Conservation (phyloP, 2,888 invertebrate species). For the Tetragonisca angustula region DNA sequence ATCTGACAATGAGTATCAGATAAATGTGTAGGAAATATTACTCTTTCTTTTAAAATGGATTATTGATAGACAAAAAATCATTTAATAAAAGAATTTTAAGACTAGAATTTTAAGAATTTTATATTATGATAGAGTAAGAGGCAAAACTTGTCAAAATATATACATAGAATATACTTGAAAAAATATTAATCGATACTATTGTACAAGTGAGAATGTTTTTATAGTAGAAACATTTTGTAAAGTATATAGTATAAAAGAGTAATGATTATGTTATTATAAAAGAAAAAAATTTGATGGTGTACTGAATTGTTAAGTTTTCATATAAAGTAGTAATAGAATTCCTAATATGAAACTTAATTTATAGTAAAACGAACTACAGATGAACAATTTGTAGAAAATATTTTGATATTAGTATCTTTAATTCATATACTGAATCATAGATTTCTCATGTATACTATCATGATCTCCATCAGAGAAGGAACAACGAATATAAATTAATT, state of each 20-base stretch:
- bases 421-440: not conserved
- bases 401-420: not conserved
- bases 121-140: not conserved
- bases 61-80: not conserved
- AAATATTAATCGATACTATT: slow-evolving; percentile 1
- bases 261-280: not conserved
- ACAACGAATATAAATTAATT: not conserved
- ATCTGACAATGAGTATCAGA: not conserved
- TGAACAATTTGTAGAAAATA: not conserved
- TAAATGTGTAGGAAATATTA: not conserved
- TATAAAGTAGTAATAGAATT: not conserved
- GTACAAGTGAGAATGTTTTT: not conserved
- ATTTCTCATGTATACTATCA: not conserved
- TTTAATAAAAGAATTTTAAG: not conserved
- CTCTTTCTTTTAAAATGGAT: not conserved
- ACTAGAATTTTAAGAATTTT: not conserved
- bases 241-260: not conserved
- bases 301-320: not conserved
- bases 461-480: not conserved
- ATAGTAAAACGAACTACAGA: not conserved
- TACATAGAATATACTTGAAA: not conserved
- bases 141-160: not conserved
- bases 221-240: not conserved
- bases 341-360: not conserved
- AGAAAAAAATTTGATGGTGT: not conserved